Evolutionary conservation across 2,888 invertebrate genomes (phyloP), one percentile per base, ranked within the genome.

Genomic region (Epirrhoe tristata): DNA sequence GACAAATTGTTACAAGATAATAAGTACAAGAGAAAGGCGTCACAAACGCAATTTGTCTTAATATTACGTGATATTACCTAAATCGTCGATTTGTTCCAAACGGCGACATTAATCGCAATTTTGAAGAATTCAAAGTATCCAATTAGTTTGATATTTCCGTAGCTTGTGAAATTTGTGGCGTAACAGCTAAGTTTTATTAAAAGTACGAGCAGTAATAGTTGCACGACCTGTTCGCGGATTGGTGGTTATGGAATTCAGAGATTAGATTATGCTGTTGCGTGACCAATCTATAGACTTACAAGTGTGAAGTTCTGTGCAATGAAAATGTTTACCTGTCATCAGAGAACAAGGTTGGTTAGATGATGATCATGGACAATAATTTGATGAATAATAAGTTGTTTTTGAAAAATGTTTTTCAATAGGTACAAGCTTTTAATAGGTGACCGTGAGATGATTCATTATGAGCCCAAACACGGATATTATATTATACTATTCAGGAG

Each of bases 101-200:
- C 67, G 56, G 62, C 69, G 58, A 65, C 70, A 73, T 79, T 73
- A 76, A 63, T 73, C 68, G 71, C 70, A 32, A 58, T 36, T 55
- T 58, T 24, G 50, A 59, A 34, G 34, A 56, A 50, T 58, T 62
- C 31, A 46, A 61, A 50, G 53, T 34, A 54, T 24, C 56, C 56
- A 17, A 58, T 81, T 74, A 76, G 65, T 67, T 75, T 17, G 43
- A 64, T 65, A 71, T 77, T 78, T 78, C 74, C 76, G 72, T 62
- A 65, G 68, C 70, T 80, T 75, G 65, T 68, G 77, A 77, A 81
- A 79, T 73, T 70, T 57, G 43, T 70, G 66, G 75, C 72, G 75
- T 74, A 77, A 76, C 58, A 62, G 56, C 17, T 55, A 17, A 53
- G 7, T 48, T 56, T 56, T 50, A 8, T 16, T n/a, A 46, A 52